Base-by-base conservation (phyloP, 30 jellyfish, hydroid and myxozoan species). In the Rhopilema esculentum region DNA sequence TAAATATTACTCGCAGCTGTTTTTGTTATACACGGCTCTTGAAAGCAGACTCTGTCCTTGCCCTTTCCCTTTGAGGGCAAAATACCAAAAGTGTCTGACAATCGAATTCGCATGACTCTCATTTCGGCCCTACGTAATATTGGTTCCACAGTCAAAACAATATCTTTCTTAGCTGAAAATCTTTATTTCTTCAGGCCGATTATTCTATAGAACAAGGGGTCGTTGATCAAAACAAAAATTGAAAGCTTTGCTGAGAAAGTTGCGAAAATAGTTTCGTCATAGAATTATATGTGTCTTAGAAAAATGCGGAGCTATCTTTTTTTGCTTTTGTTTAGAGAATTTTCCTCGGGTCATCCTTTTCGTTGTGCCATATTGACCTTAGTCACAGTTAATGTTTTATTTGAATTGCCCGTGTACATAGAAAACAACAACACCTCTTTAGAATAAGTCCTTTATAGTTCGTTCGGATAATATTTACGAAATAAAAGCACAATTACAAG, bases 1-100 rank as follows among this genome's bases (percentile, higher is more conserved):
- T 28, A 9, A 22, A n/a, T 66, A 0, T 66, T 66, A 32, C 40
- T 33, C 40, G 77, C 77, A 66, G 77, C 30, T 66, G 77, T 66
- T 66, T 66, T 66, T 28, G 40, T 23, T 23, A 23, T 23, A 23
- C 33, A 66, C 57, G 57, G 9, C 57, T 40, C 57, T 40, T 40
- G 57, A 40, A 40, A 40, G 12, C 57, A 40, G 6, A 6, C 57
- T 40, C 9, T 40, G 57, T 40, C 57, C 12, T 40, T 40, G 57
- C 57, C 57, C 57, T 40, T 40, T 40, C 57, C 57, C 57, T 40
- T 40, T 12, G 57, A 40, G 57, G 57, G 57, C 57, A 40, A 40
- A n/a, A 40, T 40, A 40, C 57, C 57, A 40, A 40, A 6, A 40
- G 57, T 40, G 57, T 12, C 57, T 40, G 57, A 40, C 57, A 40